These are phyloP conservation scores for Drosophila eugracilis DNA, from an alignment of 1,140 invertebrate species.

Conservation along the genomic window DNA sequence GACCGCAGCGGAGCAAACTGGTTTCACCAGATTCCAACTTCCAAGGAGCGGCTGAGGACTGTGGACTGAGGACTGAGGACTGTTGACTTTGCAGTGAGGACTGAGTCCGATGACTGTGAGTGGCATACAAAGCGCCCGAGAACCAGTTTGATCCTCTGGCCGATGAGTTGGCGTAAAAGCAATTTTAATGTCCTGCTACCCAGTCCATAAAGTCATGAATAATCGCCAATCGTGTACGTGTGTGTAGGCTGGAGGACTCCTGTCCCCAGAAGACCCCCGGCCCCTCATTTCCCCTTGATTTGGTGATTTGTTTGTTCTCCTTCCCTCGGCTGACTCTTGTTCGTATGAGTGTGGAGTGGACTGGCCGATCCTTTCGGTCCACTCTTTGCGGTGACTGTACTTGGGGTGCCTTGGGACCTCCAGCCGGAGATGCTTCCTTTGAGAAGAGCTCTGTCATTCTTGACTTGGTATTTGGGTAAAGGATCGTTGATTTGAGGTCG, in stretches of 20 bases:
- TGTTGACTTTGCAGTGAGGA: constrained; percentile 36
- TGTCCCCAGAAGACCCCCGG: constrained; percentile 11
- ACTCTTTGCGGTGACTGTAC: constrained; percentile 57
- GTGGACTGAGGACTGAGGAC: constrained; percentile 32
- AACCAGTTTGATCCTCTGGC: constrained; percentile 80
- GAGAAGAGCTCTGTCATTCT: neutral
- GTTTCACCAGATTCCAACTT: constrained; percentile 69
- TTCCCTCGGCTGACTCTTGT: constrained; percentile 11
- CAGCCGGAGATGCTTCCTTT: neutral
- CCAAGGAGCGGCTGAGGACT: constrained; percentile 53
- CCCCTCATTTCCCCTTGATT: constrained; percentile 16
- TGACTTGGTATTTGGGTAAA: neutral
- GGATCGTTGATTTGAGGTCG: no score
- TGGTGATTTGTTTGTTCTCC: constrained; percentile 49
- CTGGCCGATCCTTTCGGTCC: constrained; percentile 53
- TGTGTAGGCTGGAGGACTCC: constrained; percentile 63
- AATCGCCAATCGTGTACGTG: constrained; percentile 73
- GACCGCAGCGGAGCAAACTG: constrained; percentile 53
- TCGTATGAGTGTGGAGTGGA: constrained; percentile 21
- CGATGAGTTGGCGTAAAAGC: constrained; percentile 82
- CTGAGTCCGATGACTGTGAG: constrained; percentile 54
- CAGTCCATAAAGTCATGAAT: constrained; percentile 81
- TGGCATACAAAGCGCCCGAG: constrained; percentile 71
- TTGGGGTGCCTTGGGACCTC: constrained; percentile 16
- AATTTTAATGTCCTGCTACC: constrained; percentile 82